Percentiles rank a stretch among this genome's conserved stretches.
Conservation (phyloP, 2,797 vertebrate genomes). For the Bufotes viridis region DNA sequence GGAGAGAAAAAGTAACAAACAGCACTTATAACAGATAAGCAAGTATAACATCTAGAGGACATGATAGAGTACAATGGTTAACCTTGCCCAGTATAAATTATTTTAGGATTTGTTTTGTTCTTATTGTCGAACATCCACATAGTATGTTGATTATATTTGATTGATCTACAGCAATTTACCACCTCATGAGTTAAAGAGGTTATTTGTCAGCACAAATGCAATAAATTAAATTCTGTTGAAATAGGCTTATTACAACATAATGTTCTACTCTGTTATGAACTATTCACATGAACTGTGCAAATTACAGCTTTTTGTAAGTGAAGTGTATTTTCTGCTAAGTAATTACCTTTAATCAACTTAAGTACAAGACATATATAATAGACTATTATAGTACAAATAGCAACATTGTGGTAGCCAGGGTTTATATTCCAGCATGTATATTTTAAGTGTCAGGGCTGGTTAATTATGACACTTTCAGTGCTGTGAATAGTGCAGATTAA, state of each 20-base stretch:
- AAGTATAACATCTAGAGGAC: background rate
- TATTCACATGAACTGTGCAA: background rate
- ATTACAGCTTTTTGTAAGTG: background rate
- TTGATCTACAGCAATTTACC: background rate
- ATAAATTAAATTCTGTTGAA: slow-evolving; percentile 1
- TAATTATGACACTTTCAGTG: slow-evolving; percentile 4
- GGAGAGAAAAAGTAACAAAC: background rate
- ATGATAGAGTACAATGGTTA: too few species aligned
- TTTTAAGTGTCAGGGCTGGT: background rate
- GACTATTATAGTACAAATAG: slow-evolving; percentile 4
- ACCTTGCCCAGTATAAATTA: too few species aligned
- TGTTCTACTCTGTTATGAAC: slow-evolving; percentile 10
- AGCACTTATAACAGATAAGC: too few species aligned
- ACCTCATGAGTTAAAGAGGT: background rate
- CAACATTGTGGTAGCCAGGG: background rate
- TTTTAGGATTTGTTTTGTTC: background rate
- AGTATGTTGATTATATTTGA: background rate
- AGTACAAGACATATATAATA: background rate
- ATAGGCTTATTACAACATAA: background rate
- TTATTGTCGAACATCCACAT: background rate
- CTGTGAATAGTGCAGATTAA: background rate
- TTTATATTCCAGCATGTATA: background rate
- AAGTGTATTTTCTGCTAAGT: slow-evolving; percentile 29
- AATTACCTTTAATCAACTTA: slow-evolving; percentile 8
- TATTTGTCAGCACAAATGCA: background rate